Evolutionary conservation across 2,888 invertebrate genomes (phyloP).

Genomic region (Drosophila helvetica): DNA sequence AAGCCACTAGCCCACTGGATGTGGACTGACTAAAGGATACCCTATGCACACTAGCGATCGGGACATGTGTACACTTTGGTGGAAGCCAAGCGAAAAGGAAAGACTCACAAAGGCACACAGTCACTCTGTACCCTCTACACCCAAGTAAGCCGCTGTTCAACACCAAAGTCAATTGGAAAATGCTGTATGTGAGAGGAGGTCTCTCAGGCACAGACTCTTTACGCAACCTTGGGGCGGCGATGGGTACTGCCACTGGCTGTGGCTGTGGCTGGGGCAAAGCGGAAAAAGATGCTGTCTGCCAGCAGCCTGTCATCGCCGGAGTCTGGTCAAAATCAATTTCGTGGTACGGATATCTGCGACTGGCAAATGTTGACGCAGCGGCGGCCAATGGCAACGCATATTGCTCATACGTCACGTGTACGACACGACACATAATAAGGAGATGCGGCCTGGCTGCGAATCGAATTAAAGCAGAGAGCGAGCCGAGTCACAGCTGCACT

Average conservation of each 20-base stretch:
- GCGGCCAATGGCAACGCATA: constrained; percentile 35
- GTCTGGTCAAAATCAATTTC: constrained; percentile 45
- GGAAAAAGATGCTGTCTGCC: not conserved
- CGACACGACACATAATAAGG: constrained; percentile 37
- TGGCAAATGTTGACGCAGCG: constrained; percentile 44
- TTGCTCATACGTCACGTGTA: constrained; percentile 41
- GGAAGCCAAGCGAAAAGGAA: too few species aligned
- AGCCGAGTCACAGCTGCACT: constrained; percentile 41
- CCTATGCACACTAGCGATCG: constrained; percentile 1
- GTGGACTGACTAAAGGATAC: not conserved
- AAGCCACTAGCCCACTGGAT: constrained; percentile 32
- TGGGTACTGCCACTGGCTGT: not conserved
- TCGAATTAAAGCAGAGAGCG: constrained; percentile 60
- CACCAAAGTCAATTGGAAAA: constrained; percentile 37
- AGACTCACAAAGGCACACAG: not conserved
- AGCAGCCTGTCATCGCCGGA: not conserved
- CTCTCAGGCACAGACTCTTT: not conserved
- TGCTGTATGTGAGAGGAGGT: too few species aligned
- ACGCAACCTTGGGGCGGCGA: not conserved
- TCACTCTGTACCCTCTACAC: not conserved
- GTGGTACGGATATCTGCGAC: constrained; percentile 33
- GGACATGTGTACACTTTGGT: too few species aligned
- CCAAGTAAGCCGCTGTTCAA: constrained; percentile 8
- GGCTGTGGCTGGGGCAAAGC: not conserved
- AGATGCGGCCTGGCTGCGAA: constrained; percentile 44